A percentile compares a stretch with the other conserved stretches of the same genome.
Conservation (phyloP, 2,888 invertebrate genomes). For the Synanthedon formicaeformis region DNA sequence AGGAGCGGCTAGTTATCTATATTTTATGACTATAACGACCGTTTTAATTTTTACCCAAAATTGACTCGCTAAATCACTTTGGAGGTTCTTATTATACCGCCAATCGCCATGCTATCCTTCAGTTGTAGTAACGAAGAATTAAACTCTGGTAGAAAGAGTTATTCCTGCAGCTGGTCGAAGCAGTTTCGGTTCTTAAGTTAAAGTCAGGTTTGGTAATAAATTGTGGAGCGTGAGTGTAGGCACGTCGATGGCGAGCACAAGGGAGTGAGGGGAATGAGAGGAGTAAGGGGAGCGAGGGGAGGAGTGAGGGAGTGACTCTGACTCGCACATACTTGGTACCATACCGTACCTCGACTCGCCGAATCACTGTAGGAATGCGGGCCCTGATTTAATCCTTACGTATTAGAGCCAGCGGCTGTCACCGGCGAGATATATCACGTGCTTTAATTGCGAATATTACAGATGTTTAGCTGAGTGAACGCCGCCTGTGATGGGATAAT, state of each 20-base stretch:
- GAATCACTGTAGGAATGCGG: constrained; percentile 34
- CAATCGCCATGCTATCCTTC: no score
- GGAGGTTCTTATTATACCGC: no score
- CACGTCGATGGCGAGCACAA: constrained; percentile 14
- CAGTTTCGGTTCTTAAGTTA: constrained; percentile 27
- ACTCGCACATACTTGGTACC: no score
- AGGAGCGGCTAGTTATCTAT: no score
- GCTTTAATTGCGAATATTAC: constrained; percentile 35
- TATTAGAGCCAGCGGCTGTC: constrained; percentile 27
- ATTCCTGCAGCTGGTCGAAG: constrained; percentile 24
- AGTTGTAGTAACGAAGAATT: no score
- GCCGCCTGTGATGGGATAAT: constrained; percentile 7
- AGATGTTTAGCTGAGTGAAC: constrained; percentile 23
- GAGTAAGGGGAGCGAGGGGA: constrained; percentile 5
- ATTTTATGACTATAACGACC: no score
- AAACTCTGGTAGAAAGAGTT: constrained; percentile 8
- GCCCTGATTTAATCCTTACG: constrained; percentile 36
- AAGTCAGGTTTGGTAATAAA: constrained; percentile 31
- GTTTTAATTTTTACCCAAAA: no score
- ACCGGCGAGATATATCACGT: constrained; percentile 32
- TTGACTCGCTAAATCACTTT: no score
- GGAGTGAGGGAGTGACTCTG: constrained; percentile 7
- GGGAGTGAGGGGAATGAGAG: constrained; percentile 1
- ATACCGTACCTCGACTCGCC: constrained; percentile 12
- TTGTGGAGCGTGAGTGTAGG: constrained; percentile 23